Base-by-base conservation (phyloP, 1,140 invertebrate genomes). In the Agrypnia vestita region DNA sequence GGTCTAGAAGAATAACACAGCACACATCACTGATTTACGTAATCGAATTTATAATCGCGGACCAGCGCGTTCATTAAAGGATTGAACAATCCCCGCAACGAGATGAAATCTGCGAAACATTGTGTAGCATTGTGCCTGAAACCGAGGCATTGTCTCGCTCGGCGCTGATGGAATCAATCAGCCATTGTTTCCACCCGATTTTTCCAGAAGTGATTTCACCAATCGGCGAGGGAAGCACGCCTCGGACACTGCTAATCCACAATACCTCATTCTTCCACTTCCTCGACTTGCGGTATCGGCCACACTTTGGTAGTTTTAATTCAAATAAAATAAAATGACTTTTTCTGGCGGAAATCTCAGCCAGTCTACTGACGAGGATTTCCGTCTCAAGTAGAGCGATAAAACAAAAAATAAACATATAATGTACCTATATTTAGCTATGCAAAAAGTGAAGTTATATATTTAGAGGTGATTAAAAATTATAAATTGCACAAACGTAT, bases 91-190 rank as follows among this genome's bases (percentile, higher is more conserved):
- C 61, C 25, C 13, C 21, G 49, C 25, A 3, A 12, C 19, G 35
- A 44, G 61, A 64, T 64, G 19, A 25, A 64, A 59, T 64, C 35
- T 64, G 61, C 61, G 25, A 11, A 64, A 64, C 61, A 35, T 64
- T 64, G 49, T 51, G 1, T n/a, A 64, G 19, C 61, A 43, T 75
- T 56, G 21, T 76, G 43, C 10, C 75, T 21, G 61, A 76, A 47
- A 62, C 75, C 19, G 47, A 62, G 43, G 75, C 55, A 76, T 76
- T 76, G 75, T 76, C 51, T 53, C 35, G 15, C 8, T 11, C 7
- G 1, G 3, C 53, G 73, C 8, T 59, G 75, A 76, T 76, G 61
- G 75, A 59, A 76, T 76, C 75, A 64, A 76, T 61, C 75, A 72
- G 44, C 47, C 12, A 62, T 76, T 76, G 59, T 76, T 53, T 62